A percentile compares a stretch with the other conserved stretches of the same genome.
These are phyloP conservation scores for Drosophila pegasa DNA, from an alignment of 2,888 invertebrate genomes.

Conservation along the genomic window DNA sequence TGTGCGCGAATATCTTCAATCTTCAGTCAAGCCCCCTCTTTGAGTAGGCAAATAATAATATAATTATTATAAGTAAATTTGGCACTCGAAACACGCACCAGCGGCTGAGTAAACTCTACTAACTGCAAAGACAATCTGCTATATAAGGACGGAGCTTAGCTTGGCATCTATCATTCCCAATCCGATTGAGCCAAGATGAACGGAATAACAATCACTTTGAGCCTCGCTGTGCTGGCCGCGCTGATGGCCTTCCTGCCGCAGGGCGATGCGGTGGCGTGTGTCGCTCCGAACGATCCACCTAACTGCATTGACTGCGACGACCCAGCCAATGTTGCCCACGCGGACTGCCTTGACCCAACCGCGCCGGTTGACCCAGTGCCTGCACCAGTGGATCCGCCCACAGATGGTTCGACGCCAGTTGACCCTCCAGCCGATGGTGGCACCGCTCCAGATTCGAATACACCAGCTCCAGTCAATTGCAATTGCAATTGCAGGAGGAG, in stretches of 20 bases:
- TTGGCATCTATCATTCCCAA: background rate
- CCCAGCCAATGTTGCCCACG: background rate
- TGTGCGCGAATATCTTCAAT: background rate
- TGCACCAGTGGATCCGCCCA: background rate
- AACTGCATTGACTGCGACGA: constrained; percentile 24
- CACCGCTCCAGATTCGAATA: background rate
- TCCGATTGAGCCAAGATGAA: constrained; percentile 14
- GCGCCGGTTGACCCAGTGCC: background rate
- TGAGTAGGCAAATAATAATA: background rate
- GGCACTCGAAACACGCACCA: no score
- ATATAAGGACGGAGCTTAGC: background rate
- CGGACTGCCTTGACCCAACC: constrained; percentile 13
- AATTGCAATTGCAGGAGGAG: background rate
- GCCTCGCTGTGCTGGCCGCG: constrained; percentile 14
- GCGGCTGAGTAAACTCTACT: constrained; percentile 15
- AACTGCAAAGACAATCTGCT: background rate
- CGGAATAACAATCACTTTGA: background rate
- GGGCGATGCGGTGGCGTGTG: constrained; percentile 10
- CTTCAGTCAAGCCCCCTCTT: background rate
- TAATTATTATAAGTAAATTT: background rate
- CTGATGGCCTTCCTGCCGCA: constrained; percentile 6
- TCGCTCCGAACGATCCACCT: constrained; percentile 1
- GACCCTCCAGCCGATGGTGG: background rate
- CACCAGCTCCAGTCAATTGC: background rate
- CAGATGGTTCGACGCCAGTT: background rate